Evolutionary conservation across 2,888 invertebrate genomes (phyloP), one percentile per base, ranked within the genome.

Genomic region (Entomobrya multifasciata): DNA sequence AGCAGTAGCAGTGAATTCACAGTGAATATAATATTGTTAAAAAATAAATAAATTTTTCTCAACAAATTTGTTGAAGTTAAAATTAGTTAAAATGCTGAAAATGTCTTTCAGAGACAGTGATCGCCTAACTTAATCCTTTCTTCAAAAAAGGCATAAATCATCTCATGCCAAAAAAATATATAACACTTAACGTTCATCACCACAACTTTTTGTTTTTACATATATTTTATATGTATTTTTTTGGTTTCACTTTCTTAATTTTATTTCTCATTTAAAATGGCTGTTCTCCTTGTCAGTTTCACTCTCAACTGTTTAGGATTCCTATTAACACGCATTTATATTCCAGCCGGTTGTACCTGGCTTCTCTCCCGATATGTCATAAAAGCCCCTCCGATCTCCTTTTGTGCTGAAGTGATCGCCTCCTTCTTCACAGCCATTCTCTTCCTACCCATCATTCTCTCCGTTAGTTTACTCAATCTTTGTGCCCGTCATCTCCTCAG

Each of bases 361-460:
- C 72, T 89, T 6, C 47, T 87, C 0, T 87, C 87, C 36, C 87
- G 86, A 5, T 89, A 89, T 78, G 87, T 88, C 49, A 88, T 89
- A 47, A 89, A 89, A 84, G 89, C 89, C 6, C 89, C 89, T 15
- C 87, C 88, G 17, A 80, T 89, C n/a, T 78, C 89, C 47, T 83
- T 89, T 27, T 79, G 72, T 13, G 89, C 89, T 11, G 89, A 89
- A 80, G 89, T 89, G 27, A 78, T 89, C 17, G 79, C 88, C 10
- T 84, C 87, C 44, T 83, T 89, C 25, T 60, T 84, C 60, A 89
- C 89, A 27, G 72, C 84, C n/a, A 79, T 83, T 22, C 77, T 89
- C 13, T 77, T 89, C 10, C 78, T 86, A n/a, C 89, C 89, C 0
- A 55, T 89, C 10, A 84, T 89, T 30, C 27, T 84, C 0, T 30